Conservation (phyloP, 2,888 invertebrate genomes). For the Brachylomia viminalis region DNA sequence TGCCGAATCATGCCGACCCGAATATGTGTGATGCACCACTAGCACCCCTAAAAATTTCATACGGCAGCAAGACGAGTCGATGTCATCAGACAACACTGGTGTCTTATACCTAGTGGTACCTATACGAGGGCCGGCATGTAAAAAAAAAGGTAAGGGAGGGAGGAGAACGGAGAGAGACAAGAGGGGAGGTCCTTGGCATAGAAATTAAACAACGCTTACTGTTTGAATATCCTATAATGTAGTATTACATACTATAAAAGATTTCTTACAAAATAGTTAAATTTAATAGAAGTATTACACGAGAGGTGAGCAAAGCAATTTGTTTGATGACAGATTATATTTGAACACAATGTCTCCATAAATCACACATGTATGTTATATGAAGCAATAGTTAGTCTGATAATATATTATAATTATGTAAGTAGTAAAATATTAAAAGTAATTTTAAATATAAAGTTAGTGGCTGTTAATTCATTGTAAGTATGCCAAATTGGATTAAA, state of each 20-base stretch:
- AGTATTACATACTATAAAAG: neutral
- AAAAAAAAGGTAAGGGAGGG: neutral
- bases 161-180: neutral
- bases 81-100: neutral
- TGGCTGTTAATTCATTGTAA: neutral
- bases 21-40: neutral
- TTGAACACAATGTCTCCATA: slow-evolving; percentile 24
- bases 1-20: neutral
- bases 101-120: neutral
- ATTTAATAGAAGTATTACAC: slow-evolving; percentile 6
- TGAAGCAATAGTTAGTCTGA: neutral
- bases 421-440: neutral
- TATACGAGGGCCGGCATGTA: neutral
- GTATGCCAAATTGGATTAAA: neutral
- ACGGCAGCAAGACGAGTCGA: neutral
- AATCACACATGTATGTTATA: slow-evolving; percentile 32
- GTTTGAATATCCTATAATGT: neutral
- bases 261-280: neutral
- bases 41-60: neutral
- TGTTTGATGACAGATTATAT: slow-evolving; percentile 37
- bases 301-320: slow-evolving; percentile 25
- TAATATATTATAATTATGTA: slow-evolving; percentile 4
- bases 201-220: neutral
- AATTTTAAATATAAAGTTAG: neutral
- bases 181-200: neutral